Conservation (phyloP, 2,888 invertebrate species). For the Hydriomena furcata region DNA sequence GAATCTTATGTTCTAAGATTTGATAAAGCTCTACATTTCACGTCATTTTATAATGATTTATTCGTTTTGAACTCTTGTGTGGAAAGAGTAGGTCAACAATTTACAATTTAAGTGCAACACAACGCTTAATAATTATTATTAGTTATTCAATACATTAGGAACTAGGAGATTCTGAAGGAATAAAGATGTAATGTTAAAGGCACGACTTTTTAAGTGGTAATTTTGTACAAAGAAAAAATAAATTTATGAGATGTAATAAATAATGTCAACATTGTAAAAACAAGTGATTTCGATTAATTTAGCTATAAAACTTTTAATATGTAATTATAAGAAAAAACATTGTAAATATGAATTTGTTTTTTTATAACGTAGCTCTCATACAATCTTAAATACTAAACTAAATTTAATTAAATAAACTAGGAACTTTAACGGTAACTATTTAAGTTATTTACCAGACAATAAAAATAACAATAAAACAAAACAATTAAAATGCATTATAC, state of each 20-base stretch:
- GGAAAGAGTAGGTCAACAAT: too few relatives aligned
- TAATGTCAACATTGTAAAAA: too few relatives aligned
- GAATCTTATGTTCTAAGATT: too few relatives aligned
- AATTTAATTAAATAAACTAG: constrained; percentile 21
- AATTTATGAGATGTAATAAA: neutral
- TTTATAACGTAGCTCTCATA: neutral
- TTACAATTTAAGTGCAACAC: neutral
- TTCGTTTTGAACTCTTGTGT: too few relatives aligned
- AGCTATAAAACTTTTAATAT: neutral
- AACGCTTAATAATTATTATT: neutral
- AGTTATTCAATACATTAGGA: constrained; percentile 27
- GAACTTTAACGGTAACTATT: constrained; percentile 31
- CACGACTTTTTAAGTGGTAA: constrained; percentile 2
- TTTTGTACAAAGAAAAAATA: neutral
- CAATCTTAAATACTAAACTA: neutral
- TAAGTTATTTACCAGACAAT: constrained; percentile 18
- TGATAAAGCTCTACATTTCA: too few relatives aligned
- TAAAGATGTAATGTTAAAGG: constrained; percentile 15
- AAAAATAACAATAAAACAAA: constrained; percentile 2
- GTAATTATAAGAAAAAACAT: constrained; percentile 2
- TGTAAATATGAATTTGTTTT: constrained; percentile 6
- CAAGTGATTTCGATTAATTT: neutral
- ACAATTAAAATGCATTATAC: constrained; percentile 19
- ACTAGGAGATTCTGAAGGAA: constrained; percentile 33
- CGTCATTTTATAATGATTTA: too few relatives aligned